Base-by-base conservation (phyloP, 2,113 vertebrate genomes). In the Hippoglossus stenolepis region DNA sequence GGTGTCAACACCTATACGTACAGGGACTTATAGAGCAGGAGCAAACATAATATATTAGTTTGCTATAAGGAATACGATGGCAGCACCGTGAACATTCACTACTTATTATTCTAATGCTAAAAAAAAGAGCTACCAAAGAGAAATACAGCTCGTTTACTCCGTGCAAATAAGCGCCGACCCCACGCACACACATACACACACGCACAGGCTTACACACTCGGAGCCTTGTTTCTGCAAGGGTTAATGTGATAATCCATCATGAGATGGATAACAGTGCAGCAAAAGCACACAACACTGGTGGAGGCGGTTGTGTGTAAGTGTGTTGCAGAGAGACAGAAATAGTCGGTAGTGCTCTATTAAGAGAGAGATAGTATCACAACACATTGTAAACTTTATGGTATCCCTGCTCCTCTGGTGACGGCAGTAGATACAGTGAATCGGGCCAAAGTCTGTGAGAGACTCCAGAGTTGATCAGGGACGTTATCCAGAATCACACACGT, bases 191-290 rank as follows among this genome's bases (percentile, higher is more conserved):
- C 4, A 28, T 28, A 28, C 26, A 28, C 3, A 28, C 26, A 28
- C 26, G 26, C 28, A 31, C 28, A 5, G 28, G 28, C 5, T 1
- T 31, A 31, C 28, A 43, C 4, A 49, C 14, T 17, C 47, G 74
- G 26, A 35, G 43, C 43, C 28, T 1, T 31, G n/a, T 54, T 59
- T 21, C 24, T 65, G 26, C 23, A 68, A 18, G 49, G 28, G 60
- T 76, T 80, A 45, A 61, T 73, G 20, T 70, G 23, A 68, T 35
- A 24, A 83, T 86, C 76, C 65, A 75, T 86, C 82, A 75, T 45
- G 1, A 49, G 82, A 73, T 67, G 54, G 73, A 66, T 70, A 73
- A 38, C 31, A 31, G 31, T 31, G 31, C 31, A 31, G 31, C 31
- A 31, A 31, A 31, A 31, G 31, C 31, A 31, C 31, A 31, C 31